Evolutionary conservation across 2,888 invertebrate genomes (phyloP), one percentile per base, ranked within the genome.

Genomic region (Noctua pronuba): DNA sequence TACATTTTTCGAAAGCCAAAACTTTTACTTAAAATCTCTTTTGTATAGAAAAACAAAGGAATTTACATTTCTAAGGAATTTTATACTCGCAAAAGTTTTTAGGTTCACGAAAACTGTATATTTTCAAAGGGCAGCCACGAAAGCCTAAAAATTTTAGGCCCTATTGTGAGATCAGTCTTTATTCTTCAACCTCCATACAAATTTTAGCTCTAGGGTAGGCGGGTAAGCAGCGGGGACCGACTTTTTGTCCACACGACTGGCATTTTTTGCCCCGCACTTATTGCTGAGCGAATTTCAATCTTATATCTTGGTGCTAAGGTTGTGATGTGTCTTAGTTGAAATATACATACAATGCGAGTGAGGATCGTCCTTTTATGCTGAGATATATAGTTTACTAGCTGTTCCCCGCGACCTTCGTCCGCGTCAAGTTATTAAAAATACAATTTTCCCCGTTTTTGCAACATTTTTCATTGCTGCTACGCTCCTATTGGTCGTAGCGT

Each of bases 31-130:
- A 8, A n/a, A 60, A 41, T 58, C 11, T 49, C 70, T 68, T 70
- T 71, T 58, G 69, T 64, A 7, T 3, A 28, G 5, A 49, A 35
- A 73, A 73, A 75, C 69, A 79, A 75, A 24, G 38, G 35, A 24
- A 73, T 81, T 72, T 62, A 65, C 72, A 77, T 77, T 73, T 72
- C 11, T 77, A 80, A n/a, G n/a, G 38, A 55, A 28, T 49, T 28
- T 8, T 5, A 16, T 18, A 35, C 4, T 31, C 44, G 65, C 35
- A 3, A 58, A 58, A 71, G 21, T 80, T 55, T 67, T 6, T 28
- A 11, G 38, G 46, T n/a, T 24, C 16, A 69, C 72, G 65, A 80
- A 60, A 76, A 69, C 10, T 28, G 8, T 49, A 49, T 58, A n/a
- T 67, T 60, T 78, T 46, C 31, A 28, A n/a, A 24, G 41, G 28